A percentile compares a stretch with the other conserved stretches of the same genome.
Evolutionary conservation across 2,797 vertebrate genomes (phyloP).

Genomic region (Lacerta agilis): DNA sequence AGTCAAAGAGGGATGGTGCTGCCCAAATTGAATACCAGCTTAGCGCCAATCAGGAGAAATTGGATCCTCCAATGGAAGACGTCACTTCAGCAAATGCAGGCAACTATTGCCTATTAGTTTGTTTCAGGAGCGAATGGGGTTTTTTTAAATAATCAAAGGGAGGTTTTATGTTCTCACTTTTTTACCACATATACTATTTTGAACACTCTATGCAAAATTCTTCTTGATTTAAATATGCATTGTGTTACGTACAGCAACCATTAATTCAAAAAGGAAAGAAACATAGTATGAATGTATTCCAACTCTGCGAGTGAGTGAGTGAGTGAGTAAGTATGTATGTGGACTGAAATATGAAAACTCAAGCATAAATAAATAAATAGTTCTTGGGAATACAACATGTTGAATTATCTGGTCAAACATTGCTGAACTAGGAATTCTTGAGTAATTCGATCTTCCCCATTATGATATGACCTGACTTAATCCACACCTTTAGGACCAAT

Average conservation of each 20-base stretch:
- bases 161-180: too few relatives aligned
- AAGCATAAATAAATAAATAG: background rate
- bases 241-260: background rate
- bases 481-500: background rate
- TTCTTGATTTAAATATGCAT: background rate
- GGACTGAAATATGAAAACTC: background rate
- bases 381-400: background rate
- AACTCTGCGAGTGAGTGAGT: background rate
- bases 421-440: background rate
- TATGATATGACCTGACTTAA: background rate
- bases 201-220: background rate
- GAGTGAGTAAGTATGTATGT: background rate
- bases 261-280: background rate
- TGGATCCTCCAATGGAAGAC: background rate
- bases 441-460: background rate
- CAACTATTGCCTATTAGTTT: background rate
- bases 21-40: background rate
- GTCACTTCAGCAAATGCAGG: background rate
- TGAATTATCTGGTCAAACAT: background rate
- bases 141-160: background rate
- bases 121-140: too few relatives aligned
- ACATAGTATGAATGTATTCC: background rate
- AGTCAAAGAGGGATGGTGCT: slow-evolving; percentile 2
- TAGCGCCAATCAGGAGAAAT: background rate
- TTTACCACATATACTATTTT: background rate